A percentile compares a stretch with the other conserved stretches of the same genome.
Conservation (phyloP, 92 coral and sea anemone genomes). For the Epizoanthus illoricatus region DNA sequence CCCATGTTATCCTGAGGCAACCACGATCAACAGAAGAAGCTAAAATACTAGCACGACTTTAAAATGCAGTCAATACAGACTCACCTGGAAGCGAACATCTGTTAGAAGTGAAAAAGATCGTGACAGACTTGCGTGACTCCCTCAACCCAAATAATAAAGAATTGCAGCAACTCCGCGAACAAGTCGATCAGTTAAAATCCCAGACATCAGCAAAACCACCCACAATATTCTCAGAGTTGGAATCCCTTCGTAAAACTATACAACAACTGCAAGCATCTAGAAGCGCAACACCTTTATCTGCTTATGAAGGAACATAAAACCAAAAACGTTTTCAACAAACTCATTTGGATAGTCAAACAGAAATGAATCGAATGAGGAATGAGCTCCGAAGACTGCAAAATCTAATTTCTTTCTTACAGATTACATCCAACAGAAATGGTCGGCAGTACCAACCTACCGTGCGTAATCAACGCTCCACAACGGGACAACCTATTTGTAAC, state of each 20-base stretch:
- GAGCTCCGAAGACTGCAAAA: not conserved
- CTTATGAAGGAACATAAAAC: no score
- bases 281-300: no score
- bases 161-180: not conserved
- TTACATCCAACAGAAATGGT: not conserved
- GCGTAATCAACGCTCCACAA: slow-evolving; percentile 30
- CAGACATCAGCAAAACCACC: no score
- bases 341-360: no score
- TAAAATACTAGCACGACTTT: not conserved
- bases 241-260: no score
- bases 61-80: not conserved
- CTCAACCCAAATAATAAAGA: not conserved
- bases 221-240: no score
- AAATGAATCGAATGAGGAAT: not conserved
- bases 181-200: not conserved
- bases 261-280: no score
- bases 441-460: not conserved
- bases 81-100: not conserved
- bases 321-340: no score
- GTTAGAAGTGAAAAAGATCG: not conserved
- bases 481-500: slow-evolving; percentile 40
- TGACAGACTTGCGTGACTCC: not conserved
- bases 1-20: not conserved
- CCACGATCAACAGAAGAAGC: not conserved
- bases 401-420: not conserved